Conservation (phyloP, 2,113 vertebrate genomes). For the Arizona elegans region DNA sequence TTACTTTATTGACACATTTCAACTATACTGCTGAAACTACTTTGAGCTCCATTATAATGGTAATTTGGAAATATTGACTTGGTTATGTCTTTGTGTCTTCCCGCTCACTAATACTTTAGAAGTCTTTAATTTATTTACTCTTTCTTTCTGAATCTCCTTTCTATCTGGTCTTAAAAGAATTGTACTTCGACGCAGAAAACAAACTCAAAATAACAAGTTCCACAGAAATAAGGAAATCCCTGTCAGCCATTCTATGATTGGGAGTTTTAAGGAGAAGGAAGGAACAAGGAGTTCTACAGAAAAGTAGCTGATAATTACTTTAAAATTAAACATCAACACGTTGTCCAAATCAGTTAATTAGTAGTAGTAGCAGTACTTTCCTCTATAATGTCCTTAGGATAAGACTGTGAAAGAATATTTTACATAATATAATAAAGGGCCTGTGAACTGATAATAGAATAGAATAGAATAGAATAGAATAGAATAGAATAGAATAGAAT, state of each 20-base stretch:
- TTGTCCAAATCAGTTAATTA: background rate
- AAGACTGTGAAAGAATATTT: background rate
- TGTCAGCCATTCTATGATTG: background rate
- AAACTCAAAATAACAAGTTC: constrained; percentile 18
- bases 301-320: background rate
- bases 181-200: background rate
- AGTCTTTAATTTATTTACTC: background rate
- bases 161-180: background rate
- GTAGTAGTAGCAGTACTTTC: background rate
- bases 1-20: constrained; percentile 13
- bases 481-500: no score
- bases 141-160: background rate
- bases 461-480: no score
- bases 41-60: constrained; percentile 26
- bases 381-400: background rate
- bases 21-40: constrained; percentile 2
- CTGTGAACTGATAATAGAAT: background rate
- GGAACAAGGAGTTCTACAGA: background rate
- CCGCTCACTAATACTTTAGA: background rate
- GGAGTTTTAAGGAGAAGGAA: no score
- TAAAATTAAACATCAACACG: background rate
- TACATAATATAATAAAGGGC: background rate
- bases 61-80: constrained; percentile 32
- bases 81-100: background rate
- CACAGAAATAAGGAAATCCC: background rate